Conservation (phyloP, 1,140 invertebrate genomes). For the Papilio machaon region DNA sequence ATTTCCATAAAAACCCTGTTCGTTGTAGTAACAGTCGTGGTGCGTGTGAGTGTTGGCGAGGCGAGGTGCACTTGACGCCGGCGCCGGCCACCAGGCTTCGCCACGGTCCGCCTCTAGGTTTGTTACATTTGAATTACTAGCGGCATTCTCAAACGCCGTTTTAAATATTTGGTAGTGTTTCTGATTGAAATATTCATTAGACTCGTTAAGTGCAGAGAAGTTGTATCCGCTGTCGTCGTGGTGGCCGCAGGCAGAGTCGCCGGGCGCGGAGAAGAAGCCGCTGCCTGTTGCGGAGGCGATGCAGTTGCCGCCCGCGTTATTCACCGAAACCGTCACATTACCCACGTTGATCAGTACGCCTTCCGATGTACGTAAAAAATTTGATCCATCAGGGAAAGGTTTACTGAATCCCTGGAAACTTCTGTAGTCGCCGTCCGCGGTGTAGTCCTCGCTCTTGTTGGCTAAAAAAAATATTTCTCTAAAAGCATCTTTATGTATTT, state of each 20-base stretch:
- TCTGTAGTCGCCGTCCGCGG: conserved; percentile 67
- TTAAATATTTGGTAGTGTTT: conserved; percentile 83
- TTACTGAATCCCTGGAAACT: conserved; percentile 76
- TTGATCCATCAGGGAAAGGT: conserved; percentile 77
- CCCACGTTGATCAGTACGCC: conserved; percentile 87
- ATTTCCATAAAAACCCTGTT: conserved; percentile 71
- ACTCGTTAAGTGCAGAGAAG: conserved; percentile 41
- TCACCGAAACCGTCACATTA: conserved; percentile 89
- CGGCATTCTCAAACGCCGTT: conserved; percentile 82
- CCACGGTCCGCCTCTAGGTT: not conserved
- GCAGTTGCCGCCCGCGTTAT: conserved; percentile 87
- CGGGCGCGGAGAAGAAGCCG: conserved; percentile 75
- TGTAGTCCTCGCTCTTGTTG: conserved; percentile 71
- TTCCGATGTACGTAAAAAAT: conserved; percentile 79
- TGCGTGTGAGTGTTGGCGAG: not conserved
- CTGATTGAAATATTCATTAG: conserved; percentile 73
- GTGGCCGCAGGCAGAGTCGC: conserved; percentile 47
- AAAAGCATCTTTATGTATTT: conserved; percentile 83
- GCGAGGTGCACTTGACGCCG: not conserved
- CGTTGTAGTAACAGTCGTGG: conserved; percentile 62
- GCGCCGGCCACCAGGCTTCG: not conserved
- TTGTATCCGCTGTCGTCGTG: conserved; percentile 55
- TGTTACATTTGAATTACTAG: not conserved
- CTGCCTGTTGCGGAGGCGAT: conserved; percentile 87
- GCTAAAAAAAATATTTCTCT: conserved; percentile 82